Evolutionary conservation across 2,797 vertebrate genomes (phyloP).

Genomic region (Periparus ater): DNA sequence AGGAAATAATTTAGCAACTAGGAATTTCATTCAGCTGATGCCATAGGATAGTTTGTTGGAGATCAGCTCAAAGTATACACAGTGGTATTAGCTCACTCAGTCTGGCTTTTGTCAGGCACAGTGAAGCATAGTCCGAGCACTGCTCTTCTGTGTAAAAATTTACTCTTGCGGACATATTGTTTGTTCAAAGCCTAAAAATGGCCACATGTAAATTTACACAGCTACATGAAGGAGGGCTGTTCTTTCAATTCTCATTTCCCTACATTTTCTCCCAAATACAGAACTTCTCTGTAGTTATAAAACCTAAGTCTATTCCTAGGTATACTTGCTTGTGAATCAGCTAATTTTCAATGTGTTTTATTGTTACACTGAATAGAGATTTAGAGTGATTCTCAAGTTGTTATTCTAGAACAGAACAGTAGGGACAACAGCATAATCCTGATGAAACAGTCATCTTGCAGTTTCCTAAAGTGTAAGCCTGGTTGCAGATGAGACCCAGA

Average conservation of each 20-base stretch:
- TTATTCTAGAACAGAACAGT: neutral
- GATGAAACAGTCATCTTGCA: neutral
- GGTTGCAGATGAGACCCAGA: neutral
- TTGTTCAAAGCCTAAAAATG: conserved; percentile 35
- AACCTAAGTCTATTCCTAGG: neutral
- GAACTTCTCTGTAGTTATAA: neutral
- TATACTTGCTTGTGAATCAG: neutral
- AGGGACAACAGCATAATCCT: neutral
- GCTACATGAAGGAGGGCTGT: neutral
- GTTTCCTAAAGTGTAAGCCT: neutral
- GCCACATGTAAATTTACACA: neutral
- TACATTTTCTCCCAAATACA: neutral
- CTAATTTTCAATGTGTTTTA: neutral
- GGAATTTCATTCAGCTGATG: neutral
- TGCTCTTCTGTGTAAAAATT: neutral
- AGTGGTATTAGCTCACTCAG: neutral
- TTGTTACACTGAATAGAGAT: neutral
- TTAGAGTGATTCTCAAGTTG: neutral
- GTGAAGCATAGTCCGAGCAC: neutral
- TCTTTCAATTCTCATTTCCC: neutral
- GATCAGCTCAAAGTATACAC: neutral
- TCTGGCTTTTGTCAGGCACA: neutral
- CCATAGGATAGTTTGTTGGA: neutral
- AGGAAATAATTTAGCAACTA: neutral
- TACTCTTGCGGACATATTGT: neutral